Conservation (phyloP, 2,113 vertebrate genomes). For the Narcine bancroftii region DNA sequence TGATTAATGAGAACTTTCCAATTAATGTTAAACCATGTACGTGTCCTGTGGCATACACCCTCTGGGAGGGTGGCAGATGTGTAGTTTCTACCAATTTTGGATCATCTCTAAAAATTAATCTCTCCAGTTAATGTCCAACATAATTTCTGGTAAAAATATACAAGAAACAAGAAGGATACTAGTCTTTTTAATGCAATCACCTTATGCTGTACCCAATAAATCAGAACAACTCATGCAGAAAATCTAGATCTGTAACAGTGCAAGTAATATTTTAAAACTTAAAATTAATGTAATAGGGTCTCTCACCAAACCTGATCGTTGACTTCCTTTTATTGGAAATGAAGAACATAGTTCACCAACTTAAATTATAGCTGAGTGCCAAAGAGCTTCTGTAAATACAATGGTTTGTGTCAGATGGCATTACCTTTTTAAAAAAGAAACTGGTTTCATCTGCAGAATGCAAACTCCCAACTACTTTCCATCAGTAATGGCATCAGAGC, state of each 20-base stretch:
- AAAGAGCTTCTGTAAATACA: neutral
- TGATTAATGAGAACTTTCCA: neutral
- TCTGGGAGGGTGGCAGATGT: neutral
- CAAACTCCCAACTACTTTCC: neutral
- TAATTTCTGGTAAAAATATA: neutral
- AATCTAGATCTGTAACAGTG: neutral
- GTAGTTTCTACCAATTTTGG: neutral
- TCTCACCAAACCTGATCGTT: neutral
- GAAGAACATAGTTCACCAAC: neutral
- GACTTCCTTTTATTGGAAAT: neutral
- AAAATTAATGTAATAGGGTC: neutral
- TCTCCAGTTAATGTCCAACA: neutral
- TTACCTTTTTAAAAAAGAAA: too few species aligned
- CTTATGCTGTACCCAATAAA: neutral
- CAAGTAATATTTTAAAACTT: neutral
- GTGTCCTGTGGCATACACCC: neutral
- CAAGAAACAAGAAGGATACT: neutral
- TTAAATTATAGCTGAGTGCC: neutral
- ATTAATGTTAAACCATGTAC: neutral
- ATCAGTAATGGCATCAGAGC: conserved; percentile 16
- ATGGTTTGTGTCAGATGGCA: neutral
- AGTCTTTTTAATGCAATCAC: neutral
- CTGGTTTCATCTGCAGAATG: neutral
- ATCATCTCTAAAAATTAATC: neutral
- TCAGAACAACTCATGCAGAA: neutral